Evolutionary conservation across 2,113 vertebrate genomes (phyloP), one percentile per base, ranked within the genome.

Genomic region (Lepidothrix coronata): DNA sequence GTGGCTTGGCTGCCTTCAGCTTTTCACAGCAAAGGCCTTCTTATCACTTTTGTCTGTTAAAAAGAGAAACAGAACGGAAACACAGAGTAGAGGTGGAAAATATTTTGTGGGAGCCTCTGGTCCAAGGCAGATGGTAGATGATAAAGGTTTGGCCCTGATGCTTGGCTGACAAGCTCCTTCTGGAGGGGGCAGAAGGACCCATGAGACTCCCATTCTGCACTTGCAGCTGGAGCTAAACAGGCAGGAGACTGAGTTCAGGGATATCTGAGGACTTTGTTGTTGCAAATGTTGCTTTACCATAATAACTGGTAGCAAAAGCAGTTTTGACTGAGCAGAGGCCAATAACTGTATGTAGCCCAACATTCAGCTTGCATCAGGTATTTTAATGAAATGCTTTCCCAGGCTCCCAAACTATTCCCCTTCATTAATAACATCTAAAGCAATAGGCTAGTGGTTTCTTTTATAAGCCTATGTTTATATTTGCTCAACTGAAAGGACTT

Each of bases 141-240:
- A 78, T 57, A 68, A 68, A 57, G 49, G 39, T 8, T 52, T 72
- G 58, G 62, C 27, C 14, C 16, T 55, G 46, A 46, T 48, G 19
- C 35, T 77, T 85, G 55, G 23, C 30, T 86, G 37, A n/a, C 1
- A 3, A 71, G 8, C 27, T 79, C 12, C 21, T 62, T 22, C 49
- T 77, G 59, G 7, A 73, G 85, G 17, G 25, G 25, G 27, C 49
- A 72, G 55, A 58, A 43, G 51, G 22, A 43, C 37, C 16, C 1
- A 2, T 25, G 58, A 30, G 48, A n/a, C 33, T 43, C 24, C 46
- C 0, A 0, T 11, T 11, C 21, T 48, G 14, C 2, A 1, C n/a
- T 39, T 4, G 5, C 46, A 67, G 46, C 31, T 48, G 67, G 37
- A 77, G 62, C 49, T 76, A 37, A 61, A 35, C 1, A 10, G 52